Evolutionary conservation across 2,888 invertebrate species (phyloP).

Genomic region (Siphlonurus alternatus): DNA sequence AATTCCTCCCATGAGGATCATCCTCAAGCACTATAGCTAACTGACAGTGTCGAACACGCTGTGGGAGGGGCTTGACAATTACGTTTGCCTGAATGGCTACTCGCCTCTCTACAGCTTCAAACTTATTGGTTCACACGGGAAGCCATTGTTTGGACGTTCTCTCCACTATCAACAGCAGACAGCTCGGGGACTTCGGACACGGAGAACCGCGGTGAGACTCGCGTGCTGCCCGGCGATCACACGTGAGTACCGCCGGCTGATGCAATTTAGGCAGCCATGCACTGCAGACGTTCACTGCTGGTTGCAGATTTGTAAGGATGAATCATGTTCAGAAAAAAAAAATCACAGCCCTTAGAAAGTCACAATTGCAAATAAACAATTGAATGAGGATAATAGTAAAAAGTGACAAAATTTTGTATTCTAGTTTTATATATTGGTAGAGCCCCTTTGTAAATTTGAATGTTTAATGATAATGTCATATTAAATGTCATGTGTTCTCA

Average conservation of each 20-base stretch:
- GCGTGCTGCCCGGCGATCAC: neutral
- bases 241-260: neutral
- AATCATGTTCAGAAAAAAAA: no score
- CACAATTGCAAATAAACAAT: no score
- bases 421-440: no score
- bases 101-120: neutral
- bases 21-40: neutral
- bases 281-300: neutral
- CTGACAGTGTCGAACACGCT: neutral
- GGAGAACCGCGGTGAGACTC: neutral
- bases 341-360: no score
- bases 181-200: neutral
- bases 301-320: neutral
- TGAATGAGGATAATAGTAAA: no score
- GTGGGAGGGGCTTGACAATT: neutral
- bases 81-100: neutral
- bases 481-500: no score
- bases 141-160: neutral
- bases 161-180: neutral
- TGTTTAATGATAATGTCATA: no score
- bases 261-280: neutral
- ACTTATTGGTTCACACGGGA: conserved; percentile 1
- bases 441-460: no score
- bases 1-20: neutral
- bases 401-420: no score